Evolutionary conservation across 2,113 vertebrate genomes (phyloP), one percentile per base, ranked within the genome.

Genomic region (Pelmatolapia mariae): DNA sequence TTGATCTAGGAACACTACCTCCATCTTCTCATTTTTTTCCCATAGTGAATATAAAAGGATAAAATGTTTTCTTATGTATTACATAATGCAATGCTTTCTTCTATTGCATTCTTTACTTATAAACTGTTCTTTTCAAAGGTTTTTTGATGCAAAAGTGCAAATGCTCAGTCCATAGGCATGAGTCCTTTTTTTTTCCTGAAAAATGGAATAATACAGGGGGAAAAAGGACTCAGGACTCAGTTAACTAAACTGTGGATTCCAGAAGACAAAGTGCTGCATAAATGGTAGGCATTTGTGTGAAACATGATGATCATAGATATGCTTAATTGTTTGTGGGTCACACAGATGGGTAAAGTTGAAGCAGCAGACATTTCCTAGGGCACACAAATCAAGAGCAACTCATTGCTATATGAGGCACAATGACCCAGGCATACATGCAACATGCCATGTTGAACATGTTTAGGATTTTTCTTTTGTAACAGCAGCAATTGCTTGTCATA

Each of bases 241-340:
- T 87, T 82, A 22, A 84, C 33, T 87, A 13, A 22, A 84, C 38
- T 18, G 13, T n/a, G 18, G 13, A 38, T 52, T 83, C 89, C 87
- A 16, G n/a, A 22, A 84, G 82, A 71, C 53, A 63, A 10, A 15
- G 26, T 36, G 80, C 80, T 76, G 40, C 78, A 82, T 12, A 81
- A 85, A 88, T 66, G 43, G 6, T 10, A 19, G 10, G 15, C 53
- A 81, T 90, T 88, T 85, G 82, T 57, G 85, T 73, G 8, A 82
- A 87, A 84, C 53, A 80, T 88, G 52, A 89, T 56, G 81, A 80
- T 53, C 61, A 53, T 52, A 87, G 83, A 86, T 68, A 31, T 80
- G 40, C 82, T 15, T 82, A 61, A 88, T 89, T 89, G 47, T 57
- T 83, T 43, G 47, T 59, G 12, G 80, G 47, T 89, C 31, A 85